phyloP scores from a whole-genome alignment of 2,113 vertebrate genomes.

The Muntiacus reevesi region DNA sequence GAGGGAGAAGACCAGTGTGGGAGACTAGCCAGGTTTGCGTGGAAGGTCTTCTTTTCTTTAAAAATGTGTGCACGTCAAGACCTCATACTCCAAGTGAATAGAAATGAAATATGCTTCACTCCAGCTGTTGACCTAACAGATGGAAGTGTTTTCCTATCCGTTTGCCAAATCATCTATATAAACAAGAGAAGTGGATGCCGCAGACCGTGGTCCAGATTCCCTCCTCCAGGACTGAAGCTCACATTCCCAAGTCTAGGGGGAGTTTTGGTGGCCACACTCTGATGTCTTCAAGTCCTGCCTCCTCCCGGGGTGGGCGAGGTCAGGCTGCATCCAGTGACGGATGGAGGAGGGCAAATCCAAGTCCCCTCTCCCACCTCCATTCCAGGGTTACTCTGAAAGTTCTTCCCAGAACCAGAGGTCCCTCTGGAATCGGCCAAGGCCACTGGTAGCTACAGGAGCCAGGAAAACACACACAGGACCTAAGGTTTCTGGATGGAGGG shows the following conservation, averaged over 20 bases:
- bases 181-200: neutral
- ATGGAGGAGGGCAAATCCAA: neutral
- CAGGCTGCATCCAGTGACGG: neutral
- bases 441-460: neutral
- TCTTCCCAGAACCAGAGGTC: neutral
- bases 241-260: neutral
- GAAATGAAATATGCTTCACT: neutral
- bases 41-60: neutral
- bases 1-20: rapidly evolving
- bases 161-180: neutral
- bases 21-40: rapidly evolving
- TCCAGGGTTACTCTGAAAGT: neutral
- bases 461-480: rapidly evolving
- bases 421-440: neutral
- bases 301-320: neutral
- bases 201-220: rapidly evolving
- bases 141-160: neutral
- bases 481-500: neutral
- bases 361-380: neutral
- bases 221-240: neutral
- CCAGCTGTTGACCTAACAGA: no score
- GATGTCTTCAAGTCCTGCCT: neutral
- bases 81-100: neutral
- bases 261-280: no score
- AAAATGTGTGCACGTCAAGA: neutral